Conservation (phyloP, 2,113 vertebrate species). For the Bungarus multicinctus region DNA sequence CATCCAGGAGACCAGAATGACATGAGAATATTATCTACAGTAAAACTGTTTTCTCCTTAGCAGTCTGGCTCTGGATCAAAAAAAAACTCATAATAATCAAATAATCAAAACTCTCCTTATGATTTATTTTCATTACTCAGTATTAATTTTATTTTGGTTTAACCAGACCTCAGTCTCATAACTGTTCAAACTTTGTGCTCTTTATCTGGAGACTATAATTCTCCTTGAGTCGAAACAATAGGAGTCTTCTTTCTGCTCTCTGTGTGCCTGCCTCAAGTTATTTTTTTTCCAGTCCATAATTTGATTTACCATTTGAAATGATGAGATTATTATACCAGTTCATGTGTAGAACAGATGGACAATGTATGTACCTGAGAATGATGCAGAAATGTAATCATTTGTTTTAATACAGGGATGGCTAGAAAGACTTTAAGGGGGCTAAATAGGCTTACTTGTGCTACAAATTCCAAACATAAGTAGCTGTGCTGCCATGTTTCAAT, state of each 20-base stretch:
- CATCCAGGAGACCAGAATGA: background rate
- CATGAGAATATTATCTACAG: background rate
- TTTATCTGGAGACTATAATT: background rate
- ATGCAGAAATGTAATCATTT: background rate
- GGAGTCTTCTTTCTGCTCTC: background rate
- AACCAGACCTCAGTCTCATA: background rate
- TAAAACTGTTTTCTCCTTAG: background rate
- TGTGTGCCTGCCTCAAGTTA: background rate
- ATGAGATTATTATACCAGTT: background rate
- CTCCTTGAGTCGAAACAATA: background rate
- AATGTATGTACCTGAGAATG: background rate
- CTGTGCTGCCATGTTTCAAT: background rate
- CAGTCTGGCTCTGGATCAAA: background rate
- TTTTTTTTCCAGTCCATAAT: background rate
- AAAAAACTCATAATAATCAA: background rate
- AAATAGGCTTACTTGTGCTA: background rate
- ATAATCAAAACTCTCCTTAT: background rate
- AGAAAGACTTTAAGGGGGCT: background rate
- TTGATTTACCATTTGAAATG: background rate
- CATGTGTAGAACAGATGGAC: background rate
- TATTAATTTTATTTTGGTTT: background rate
- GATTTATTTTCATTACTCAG: background rate
- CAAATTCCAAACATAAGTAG: background rate
- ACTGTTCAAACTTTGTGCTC: background rate
- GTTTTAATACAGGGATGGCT: background rate